These are phyloP conservation scores for Hydrocynus forskahlii DNA, from an alignment of 2,797 vertebrate species.

Conservation along the genomic window DNA sequence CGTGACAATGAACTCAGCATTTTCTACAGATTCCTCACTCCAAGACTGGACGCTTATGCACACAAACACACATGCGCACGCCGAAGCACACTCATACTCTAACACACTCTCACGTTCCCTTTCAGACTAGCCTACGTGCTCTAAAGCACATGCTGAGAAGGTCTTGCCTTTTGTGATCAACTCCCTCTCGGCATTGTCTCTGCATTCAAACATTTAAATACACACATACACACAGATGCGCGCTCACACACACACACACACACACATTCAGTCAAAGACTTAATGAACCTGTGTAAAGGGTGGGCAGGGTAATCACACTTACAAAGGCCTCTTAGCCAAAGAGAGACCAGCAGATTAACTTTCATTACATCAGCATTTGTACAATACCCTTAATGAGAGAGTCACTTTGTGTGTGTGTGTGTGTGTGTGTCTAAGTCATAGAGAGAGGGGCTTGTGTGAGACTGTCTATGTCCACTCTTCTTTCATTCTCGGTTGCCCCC, in stretches of 20 bases:
- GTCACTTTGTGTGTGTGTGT: constrained; percentile 61
- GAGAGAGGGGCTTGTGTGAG: constrained; percentile 37
- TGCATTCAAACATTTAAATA: constrained; percentile 61
- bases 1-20: constrained; percentile 48
- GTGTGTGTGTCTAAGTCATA: constrained; percentile 42
- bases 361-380: constrained; percentile 84
- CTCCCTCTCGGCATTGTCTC: constrained; percentile 71
- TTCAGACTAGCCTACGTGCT: constrained; percentile 72
- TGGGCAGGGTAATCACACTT: constrained; percentile 74
- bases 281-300: constrained; percentile 83
- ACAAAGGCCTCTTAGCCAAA: constrained; percentile 78
- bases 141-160: constrained; percentile 73
- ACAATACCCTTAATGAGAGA: constrained; percentile 81
- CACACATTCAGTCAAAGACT: constrained; percentile 72
- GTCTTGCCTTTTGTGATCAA: constrained; percentile 67
- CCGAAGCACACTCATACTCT: constrained; percentile 29
- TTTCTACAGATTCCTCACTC: constrained; percentile 35
- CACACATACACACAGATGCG: constrained; percentile 57
- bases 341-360: constrained; percentile 82
- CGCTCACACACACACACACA: constrained; percentile 57
- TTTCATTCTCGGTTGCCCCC: constrained; percentile 53
- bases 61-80: not conserved
- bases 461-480: constrained; percentile 36
- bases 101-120: constrained; percentile 47
- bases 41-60: constrained; percentile 22